Conservation (phyloP, 1,140 invertebrate species). For the Ceratina japonica region DNA sequence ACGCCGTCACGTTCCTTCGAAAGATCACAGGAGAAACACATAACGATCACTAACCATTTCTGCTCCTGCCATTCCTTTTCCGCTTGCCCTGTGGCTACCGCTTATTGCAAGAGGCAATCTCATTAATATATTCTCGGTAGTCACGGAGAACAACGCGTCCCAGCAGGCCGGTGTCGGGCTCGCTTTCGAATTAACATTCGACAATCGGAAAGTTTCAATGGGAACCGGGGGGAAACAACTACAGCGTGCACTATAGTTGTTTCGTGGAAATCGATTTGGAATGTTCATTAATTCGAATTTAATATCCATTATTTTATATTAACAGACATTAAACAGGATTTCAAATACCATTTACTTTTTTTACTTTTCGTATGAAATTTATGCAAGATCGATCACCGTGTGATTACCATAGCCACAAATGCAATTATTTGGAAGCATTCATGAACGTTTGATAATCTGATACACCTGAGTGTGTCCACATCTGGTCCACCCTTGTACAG, state of each 20-base stretch:
- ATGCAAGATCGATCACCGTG: too few relatives aligned
- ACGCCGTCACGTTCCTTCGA: constrained; percentile 39
- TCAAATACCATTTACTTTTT: too few relatives aligned
- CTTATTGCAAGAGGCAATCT: constrained; percentile 49
- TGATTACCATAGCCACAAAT: too few relatives aligned
- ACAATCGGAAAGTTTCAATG: constrained; percentile 8
- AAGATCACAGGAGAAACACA: constrained; percentile 36
- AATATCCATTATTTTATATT: background rate
- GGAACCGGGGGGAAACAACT: too few relatives aligned
- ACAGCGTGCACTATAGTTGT: background rate
- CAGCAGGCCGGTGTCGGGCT: background rate
- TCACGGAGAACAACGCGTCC: background rate
- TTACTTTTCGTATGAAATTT: too few relatives aligned
- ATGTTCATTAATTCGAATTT: background rate
- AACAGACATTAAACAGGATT: too few relatives aligned
- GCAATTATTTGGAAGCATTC: too few relatives aligned
- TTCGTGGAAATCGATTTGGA: background rate
- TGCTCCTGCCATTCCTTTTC: background rate
- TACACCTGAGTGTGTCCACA: too few relatives aligned
- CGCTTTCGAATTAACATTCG: constrained; percentile 9
- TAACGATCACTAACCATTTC: constrained; percentile 36
- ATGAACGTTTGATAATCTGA: too few relatives aligned
- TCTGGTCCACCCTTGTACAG: too few relatives aligned
- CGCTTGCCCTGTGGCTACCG: constrained; percentile 1
- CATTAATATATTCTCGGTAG: constrained; percentile 28